Percentiles rank a stretch among this genome's conserved stretches.
phyloP scores from a whole-genome alignment of 2,888 invertebrate species.

The Nemurella pictetii region DNA sequence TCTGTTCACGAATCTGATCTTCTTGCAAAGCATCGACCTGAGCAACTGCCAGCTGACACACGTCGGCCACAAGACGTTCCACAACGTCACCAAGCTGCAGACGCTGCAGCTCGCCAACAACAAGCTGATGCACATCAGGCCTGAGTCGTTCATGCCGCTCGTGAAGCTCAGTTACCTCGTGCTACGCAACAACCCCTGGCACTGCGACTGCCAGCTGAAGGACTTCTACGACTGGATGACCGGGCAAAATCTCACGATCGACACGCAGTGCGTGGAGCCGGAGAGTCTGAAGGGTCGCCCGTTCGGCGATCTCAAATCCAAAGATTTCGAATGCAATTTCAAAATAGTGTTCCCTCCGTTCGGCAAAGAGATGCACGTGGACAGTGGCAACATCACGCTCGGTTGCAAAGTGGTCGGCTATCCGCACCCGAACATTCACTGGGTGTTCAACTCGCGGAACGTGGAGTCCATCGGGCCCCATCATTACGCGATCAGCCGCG shows the following conservation, averaged over 20 bases:
- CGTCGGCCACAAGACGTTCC: slow-evolving; percentile 72
- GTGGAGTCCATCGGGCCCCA: slow-evolving; percentile 47
- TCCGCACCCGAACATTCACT: slow-evolving; percentile 74
- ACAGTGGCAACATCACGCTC: slow-evolving; percentile 66
- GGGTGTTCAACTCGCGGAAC: slow-evolving; percentile 69
- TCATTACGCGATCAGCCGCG: slow-evolving; percentile 17
- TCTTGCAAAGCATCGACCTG: slow-evolving; percentile 75
- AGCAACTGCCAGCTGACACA: slow-evolving; percentile 72
- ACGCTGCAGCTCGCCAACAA: slow-evolving; percentile 74
- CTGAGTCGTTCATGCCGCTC: slow-evolving; percentile 41
- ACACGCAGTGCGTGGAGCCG: slow-evolving; percentile 75
- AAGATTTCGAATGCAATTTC: slow-evolving; percentile 30
- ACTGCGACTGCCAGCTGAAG: slow-evolving; percentile 83
- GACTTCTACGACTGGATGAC: slow-evolving; percentile 74
- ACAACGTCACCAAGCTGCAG: slow-evolving; percentile 67
- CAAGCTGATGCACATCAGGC: slow-evolving; percentile 66
- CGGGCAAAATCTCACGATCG: slow-evolving; percentile 63
- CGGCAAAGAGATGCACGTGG: slow-evolving; percentile 62
- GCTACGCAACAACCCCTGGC: slow-evolving; percentile 82
- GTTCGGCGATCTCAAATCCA: slow-evolving; percentile 17
- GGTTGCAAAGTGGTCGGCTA: slow-evolving; percentile 75
- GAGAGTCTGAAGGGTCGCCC: slow-evolving; percentile 43
- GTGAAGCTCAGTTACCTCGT: slow-evolving; percentile 70
- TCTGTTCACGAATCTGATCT: slow-evolving; percentile 73
- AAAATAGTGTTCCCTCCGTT: slow-evolving; percentile 57